Percentiles rank a stretch among this genome's conserved stretches.
Conservation (phyloP, 2,113 vertebrate species). For the Azemiops feae region DNA sequence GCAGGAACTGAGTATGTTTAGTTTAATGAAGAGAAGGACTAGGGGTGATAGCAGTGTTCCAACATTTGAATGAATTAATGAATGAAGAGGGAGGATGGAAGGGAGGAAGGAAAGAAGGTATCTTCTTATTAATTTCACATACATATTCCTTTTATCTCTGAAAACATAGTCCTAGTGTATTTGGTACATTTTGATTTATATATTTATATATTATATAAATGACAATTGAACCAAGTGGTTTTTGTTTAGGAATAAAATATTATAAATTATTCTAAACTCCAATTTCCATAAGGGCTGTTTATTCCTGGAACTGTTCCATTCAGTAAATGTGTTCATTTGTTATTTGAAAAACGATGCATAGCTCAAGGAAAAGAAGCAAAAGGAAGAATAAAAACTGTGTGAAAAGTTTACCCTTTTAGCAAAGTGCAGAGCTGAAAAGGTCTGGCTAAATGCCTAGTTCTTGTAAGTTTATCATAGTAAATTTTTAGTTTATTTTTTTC, state of each 20-base stretch:
- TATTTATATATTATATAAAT: neutral
- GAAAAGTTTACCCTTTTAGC: neutral
- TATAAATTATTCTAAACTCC: neutral
- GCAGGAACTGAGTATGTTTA: neutral
- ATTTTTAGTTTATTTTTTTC: neutral
- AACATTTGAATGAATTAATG: neutral
- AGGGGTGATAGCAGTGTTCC: neutral
- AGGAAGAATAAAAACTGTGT: neutral
- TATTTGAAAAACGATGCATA: neutral
- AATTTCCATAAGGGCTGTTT: neutral
- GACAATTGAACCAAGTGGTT: neutral
- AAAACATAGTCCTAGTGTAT: neutral
- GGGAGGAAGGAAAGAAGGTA: neutral
- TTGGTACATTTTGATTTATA: neutral
- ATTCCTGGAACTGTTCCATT: neutral
- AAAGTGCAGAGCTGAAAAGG: neutral
- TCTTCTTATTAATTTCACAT: neutral
- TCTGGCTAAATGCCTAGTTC: neutral
- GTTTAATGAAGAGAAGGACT: neutral
- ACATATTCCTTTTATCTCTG: neutral
- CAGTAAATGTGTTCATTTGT: neutral
- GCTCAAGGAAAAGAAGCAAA: neutral
- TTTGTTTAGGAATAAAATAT: neutral
- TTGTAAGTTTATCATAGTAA: neutral
- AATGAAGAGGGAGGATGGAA: neutral